Conservation (phyloP, 2,113 vertebrate species). For the Hystrix cristata region DNA sequence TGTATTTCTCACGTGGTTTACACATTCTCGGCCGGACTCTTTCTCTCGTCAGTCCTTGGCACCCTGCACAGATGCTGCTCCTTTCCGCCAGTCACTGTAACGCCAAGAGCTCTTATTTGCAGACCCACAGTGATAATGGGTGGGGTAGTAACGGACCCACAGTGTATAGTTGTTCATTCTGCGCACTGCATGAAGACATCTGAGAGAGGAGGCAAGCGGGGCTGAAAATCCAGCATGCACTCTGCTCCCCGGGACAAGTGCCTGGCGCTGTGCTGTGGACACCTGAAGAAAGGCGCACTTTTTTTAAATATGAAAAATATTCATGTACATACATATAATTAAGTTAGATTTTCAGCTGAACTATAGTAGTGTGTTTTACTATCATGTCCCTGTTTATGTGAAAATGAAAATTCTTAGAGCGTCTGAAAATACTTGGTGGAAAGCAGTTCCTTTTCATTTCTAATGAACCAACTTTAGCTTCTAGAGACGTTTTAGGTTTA, state of each 20-base stretch:
- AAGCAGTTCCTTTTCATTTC: slow-evolving; percentile 30
- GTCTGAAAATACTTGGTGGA: not conserved
- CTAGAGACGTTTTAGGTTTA: slow-evolving; percentile 5
- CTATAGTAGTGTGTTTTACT: not conserved
- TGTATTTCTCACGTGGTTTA: not conserved
- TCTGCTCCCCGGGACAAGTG: not conserved
- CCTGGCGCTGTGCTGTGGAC: not conserved
- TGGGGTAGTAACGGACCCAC: not conserved
- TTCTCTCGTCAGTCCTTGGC: slow-evolving; percentile 11
- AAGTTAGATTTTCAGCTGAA: not conserved
- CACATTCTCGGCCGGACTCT: not conserved
- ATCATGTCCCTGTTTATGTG: not conserved
- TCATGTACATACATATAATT: not conserved
- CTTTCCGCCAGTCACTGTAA: not conserved
- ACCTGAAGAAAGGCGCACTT: not conserved
- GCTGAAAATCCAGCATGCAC: not conserved
- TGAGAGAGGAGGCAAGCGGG: not conserved
- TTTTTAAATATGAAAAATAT: not conserved
- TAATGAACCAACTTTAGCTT: not conserved
- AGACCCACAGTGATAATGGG: not conserved
- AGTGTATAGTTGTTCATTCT: not conserved
- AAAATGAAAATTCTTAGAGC: slow-evolving; percentile 22
- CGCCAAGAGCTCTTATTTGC: not conserved
- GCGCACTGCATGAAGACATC: not conserved
- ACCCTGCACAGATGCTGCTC: not conserved